Base-by-base conservation (phyloP, 2,797 vertebrate species). In the Peromyscus eremicus region DNA sequence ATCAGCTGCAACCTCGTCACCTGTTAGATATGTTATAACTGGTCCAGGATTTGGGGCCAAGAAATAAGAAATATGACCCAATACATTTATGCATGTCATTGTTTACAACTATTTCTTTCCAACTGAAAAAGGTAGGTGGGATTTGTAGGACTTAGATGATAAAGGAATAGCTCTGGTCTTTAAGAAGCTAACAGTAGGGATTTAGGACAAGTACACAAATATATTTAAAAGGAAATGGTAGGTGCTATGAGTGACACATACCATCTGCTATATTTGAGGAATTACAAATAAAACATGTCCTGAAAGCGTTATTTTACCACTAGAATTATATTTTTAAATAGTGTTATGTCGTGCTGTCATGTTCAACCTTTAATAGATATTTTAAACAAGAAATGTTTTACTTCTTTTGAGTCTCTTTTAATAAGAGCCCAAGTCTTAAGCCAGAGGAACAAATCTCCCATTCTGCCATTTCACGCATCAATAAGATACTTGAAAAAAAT, bases 381-480 rank as follows among this genome's bases (percentile, higher is more conserved):
- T 70, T 86, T 86, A 70, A 70, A 52, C 70, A 77, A 68, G 88
- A 80, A 94, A 86, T 73, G 2, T 80, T 71, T 13, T 55, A 66
- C 34, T 37, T 88, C 55, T 86, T 93, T 82, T 77, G 81, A 96
- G 81, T 71, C 19, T 89, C 40, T 76, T 96, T 81, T 89, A 84
- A 66, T 91, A 92, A 89, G 25, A 43, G 6, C 11, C 52, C 19
- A 89, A 89, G 29, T 55, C 62, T 91, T 86, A 95, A 92, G 86
- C 16, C 55, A 96, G 87, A 96, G 40, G 17, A 86, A 64, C 32
- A n/a, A 75, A 90, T 77, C n/a, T 88, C n/a, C 77, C 52, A 10
- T 90, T 93, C 94, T 76, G 83, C 5, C 81, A 68, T 91, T 94
- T 95, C 40, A 95, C 46, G 5, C 70, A 95, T 77, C 80, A 89